Evolutionary conservation across 2,797 vertebrate genomes (phyloP).

Genomic region (Cyprinodon diabolis): DNA sequence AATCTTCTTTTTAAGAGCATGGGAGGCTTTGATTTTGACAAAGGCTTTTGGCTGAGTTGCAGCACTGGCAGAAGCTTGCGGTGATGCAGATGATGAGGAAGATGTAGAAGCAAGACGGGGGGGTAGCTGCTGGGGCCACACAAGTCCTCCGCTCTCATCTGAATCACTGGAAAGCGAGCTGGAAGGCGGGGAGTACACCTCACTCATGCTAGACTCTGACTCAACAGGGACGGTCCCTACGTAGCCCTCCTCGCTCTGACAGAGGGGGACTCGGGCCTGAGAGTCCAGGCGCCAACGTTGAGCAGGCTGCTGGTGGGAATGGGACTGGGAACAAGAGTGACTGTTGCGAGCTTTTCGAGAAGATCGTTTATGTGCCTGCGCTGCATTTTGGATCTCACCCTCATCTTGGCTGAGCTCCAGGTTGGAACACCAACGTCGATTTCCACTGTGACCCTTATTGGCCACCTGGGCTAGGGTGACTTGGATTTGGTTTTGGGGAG

Average conservation of each 20-base stretch:
- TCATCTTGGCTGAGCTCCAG: slow-evolving; percentile 89
- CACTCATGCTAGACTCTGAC: slow-evolving; percentile 89
- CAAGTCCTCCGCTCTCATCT: slow-evolving; percentile 88
- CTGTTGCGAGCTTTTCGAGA: slow-evolving; percentile 50
- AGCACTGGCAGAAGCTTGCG: slow-evolving; percentile 67
- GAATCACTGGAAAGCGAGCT: slow-evolving; percentile 89
- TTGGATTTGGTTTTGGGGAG: slow-evolving; percentile 61
- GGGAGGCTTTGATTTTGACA: slow-evolving; percentile 94
- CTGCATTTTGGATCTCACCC: slow-evolving; percentile 50
- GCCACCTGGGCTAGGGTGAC: slow-evolving; percentile 24
- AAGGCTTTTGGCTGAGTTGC: slow-evolving; percentile 84
- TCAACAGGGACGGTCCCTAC: slow-evolving; percentile 63
- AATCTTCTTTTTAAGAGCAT: slow-evolving; percentile 94
- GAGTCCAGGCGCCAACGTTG: slow-evolving; percentile 66
- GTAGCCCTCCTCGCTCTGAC: slow-evolving; percentile 70
- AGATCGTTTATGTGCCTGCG: slow-evolving; percentile 44
- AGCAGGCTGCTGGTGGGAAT: slow-evolving; percentile 45
- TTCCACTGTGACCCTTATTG: slow-evolving; percentile 46
- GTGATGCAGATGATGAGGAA: slow-evolving; percentile 73
- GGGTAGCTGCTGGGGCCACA: slow-evolving; percentile 91
- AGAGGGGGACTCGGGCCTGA: slow-evolving; percentile 68
- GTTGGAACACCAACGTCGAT: slow-evolving; percentile 85
- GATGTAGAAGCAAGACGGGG: slow-evolving; percentile 82
- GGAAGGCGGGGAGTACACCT: slow-evolving; percentile 86
- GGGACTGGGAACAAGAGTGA: slow-evolving; percentile 46